Evolutionary conservation across 64 coral and sea anemone genomes (phyloP), one percentile per base, ranked within the genome.

Genomic region (Actinia equina): DNA sequence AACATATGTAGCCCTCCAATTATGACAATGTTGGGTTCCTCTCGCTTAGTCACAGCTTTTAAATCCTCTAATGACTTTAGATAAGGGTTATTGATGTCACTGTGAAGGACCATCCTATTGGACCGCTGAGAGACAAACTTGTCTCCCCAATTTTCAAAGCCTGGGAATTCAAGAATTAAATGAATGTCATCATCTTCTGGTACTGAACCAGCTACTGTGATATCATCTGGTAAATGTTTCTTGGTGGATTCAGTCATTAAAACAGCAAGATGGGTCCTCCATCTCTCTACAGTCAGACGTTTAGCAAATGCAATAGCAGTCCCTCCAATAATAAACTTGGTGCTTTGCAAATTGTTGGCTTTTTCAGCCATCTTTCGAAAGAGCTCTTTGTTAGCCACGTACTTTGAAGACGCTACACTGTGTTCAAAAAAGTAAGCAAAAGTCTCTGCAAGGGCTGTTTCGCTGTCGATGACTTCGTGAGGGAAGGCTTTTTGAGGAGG

Each of bases 381-480:
- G 13, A 95, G 51, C 11, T 90, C 87, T 25, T 95, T 95, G 51
- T 93, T 83, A 37, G 84, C 59, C 15, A 95, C 79, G 82, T 87
- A 95, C 14, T 91, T 83, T 76, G 94, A 96, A 90, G 94, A 96
- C 5, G 91, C 94, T 59, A 90, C 94, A 43, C 94, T 92, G 12
- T 89, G 94, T 71, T 71, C 74, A 46, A 93, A 96, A 61, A 96
- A 96, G 84, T 93, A 96, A 17, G 94, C 94, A 86, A 96, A 96
- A 1, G 94, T 96, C 91, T 96, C 94, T 78, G 89, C 79, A 65
- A 96, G 71, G 77, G 91, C 85, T 26, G 81, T 92, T 58, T 96
- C 91, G 26, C 42, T 93, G 56, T 89, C 81, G 46, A 96, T 87
- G 23, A 93, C 74, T 26, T 96, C 94, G 80, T 96, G 94, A 22